These are phyloP conservation scores for Yoshiicerus persimilis DNA, from an alignment of 1,140 invertebrate species.

Conservation along the genomic window DNA sequence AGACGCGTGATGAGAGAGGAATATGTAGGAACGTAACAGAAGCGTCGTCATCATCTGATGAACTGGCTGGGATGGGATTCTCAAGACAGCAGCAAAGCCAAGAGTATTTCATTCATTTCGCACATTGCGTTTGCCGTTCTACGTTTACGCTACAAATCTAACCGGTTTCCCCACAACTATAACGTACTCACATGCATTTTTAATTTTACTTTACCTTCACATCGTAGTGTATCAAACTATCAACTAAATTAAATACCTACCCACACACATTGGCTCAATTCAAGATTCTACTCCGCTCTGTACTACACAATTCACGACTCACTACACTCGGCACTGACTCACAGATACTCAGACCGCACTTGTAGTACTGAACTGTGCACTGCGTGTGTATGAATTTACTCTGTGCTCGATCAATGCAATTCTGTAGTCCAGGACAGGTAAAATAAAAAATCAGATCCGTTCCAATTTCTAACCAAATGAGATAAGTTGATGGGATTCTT, in stretches of 20 bases:
- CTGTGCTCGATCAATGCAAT: background rate
- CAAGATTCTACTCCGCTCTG: background rate
- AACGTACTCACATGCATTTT: constrained; percentile 2
- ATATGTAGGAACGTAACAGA: background rate
- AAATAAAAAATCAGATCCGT: constrained; percentile 18
- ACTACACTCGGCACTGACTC: too few species aligned
- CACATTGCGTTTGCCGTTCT: background rate
- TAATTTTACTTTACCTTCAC: background rate
- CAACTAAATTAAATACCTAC: constrained; percentile 2
- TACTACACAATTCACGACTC: too few species aligned
- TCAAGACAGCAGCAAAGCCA: background rate
- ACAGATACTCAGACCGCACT: too few species aligned
- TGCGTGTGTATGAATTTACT: background rate
- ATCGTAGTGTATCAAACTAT: background rate
- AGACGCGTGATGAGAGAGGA: background rate
- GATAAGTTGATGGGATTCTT: constrained; percentile 13
- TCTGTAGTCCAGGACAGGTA: constrained; percentile 6
- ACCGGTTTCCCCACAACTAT: constrained; percentile 10
- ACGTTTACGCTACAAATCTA: constrained; percentile 16
- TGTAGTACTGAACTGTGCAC: background rate
- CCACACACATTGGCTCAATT: constrained; percentile 1
- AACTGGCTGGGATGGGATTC: background rate
- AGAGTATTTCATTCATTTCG: constrained; percentile 11
- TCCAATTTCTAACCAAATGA: constrained; percentile 20
- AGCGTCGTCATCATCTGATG: background rate